Evolutionary conservation across 2,888 invertebrate genomes (phyloP), one percentile per base, ranked within the genome.

Genomic region (Laspeyria flexula): DNA sequence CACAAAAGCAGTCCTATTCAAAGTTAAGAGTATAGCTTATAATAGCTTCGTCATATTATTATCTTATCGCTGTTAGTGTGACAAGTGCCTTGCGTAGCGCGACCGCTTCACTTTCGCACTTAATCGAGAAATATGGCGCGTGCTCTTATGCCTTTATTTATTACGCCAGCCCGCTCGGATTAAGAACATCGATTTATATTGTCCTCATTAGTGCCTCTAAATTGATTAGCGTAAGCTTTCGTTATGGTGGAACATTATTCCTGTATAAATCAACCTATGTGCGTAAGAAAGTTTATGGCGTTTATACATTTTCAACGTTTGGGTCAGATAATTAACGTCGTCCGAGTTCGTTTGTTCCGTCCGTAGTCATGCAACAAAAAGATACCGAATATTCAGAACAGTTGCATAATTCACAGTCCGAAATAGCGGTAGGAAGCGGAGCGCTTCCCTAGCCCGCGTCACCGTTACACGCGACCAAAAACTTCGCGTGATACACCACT

Each of bases 81-180:
- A 43, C 56, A 38, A 52, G 47, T 43, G 37, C 48, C 49, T 58
- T 60, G 73, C 72, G 74, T 71, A 71, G 68, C 63, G 61, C 77
- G 73, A 76, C 72, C 77, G 85, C 86, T 75, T 86, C 85, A 87
- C 90, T 88, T 90, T 90, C 85, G 90, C 88, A 88, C 87, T 88
- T 91, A 91, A 91, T 91, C 91, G 88, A 90, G 90, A 91, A 90
- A 91, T 91, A 91, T 91, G 90, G 91, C 86, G 82, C 82, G 81
- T 82, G 87, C 85, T 83, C 87, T 90, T 88, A 88, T 88, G 84
- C 89, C 85, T 85, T 86, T 91, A 91, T 91, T 91, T 90, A 91
- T 90, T 83, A 75, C 85, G 52, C 63, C 72, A 77, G 77, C 82
- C 81, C 77, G 79, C 72, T 73, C 75, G 88, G 88, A 89, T 89